phyloP scores from a whole-genome alignment of 2,888 invertebrate genomes.

The Drosophila glabriapex region DNA sequence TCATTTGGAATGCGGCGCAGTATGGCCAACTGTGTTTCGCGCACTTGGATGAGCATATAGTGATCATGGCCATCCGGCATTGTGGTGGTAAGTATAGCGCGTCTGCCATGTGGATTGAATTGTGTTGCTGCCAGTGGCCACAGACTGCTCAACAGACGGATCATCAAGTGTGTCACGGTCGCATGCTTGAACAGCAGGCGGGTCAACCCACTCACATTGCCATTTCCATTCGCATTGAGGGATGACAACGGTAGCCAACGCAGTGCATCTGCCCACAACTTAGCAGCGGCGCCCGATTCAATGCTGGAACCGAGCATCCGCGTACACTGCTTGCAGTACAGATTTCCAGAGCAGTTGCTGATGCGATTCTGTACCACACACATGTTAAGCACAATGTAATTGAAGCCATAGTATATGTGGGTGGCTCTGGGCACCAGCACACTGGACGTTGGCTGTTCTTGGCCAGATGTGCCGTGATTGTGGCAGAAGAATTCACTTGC shows the following conservation, averaged over 20 bases:
- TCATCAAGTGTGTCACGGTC: conserved; percentile 55
- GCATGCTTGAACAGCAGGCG: conserved; percentile 53
- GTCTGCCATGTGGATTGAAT: conserved; percentile 26
- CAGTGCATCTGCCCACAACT: conserved; percentile 81
- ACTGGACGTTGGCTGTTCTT: conserved; percentile 4
- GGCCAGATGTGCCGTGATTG: conserved; percentile 43
- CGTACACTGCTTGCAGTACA: conserved; percentile 77
- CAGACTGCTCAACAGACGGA: conserved; percentile 66
- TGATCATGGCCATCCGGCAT: conserved; percentile 72
- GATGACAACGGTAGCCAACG: conserved; percentile 31
- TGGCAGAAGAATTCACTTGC: conserved; percentile 83
- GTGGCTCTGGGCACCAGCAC: conserved; percentile 65
- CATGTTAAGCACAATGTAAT: conserved; percentile 72
- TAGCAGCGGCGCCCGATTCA: conserved; percentile 68
- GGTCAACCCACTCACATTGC: background rate
- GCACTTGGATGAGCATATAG: conserved; percentile 78
- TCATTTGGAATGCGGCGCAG: conserved; percentile 56
- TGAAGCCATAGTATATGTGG: conserved; percentile 82
- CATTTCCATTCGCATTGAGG: too few species aligned
- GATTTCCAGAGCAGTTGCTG: conserved; percentile 57
- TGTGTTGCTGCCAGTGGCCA: conserved; percentile 52
- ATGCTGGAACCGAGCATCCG: conserved; percentile 72
- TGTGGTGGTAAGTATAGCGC: conserved; percentile 69
- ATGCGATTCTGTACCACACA: conserved; percentile 29
- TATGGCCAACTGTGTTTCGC: conserved; percentile 80